A percentile compares a stretch with the other conserved stretches of the same genome.
Conservation (phyloP, 2,797 vertebrate species). For the Enteromius afrohamiltoni region DNA sequence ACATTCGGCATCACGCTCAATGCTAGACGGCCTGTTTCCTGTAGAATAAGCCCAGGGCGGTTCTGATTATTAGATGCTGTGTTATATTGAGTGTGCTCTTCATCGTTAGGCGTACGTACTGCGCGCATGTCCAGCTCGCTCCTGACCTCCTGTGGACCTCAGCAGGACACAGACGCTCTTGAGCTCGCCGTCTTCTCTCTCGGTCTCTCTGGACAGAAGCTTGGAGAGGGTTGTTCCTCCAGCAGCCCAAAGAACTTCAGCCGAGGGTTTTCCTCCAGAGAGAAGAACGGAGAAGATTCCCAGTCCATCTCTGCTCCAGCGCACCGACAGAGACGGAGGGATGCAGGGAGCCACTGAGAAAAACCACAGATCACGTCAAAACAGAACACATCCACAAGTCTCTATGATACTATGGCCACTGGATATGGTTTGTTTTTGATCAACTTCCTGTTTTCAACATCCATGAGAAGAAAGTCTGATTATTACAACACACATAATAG, state of each 20-base stretch:
- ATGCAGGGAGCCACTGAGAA: constrained; percentile 72
- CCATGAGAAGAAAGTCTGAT: neutral
- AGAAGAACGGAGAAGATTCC: constrained; percentile 77
- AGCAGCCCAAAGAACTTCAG: constrained; percentile 74
- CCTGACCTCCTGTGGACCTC: constrained; percentile 56
- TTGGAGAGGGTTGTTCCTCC: constrained; percentile 70
- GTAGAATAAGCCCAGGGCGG: constrained; percentile 10
- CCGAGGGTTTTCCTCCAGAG: constrained; percentile 72
- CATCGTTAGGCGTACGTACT: constrained; percentile 60
- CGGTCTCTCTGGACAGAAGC: constrained; percentile 73
- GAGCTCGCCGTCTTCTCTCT: constrained; percentile 73
- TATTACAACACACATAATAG: neutral
- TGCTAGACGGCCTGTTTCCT: constrained; percentile 66
- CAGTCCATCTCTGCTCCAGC: constrained; percentile 78
- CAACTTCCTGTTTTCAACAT: neutral
- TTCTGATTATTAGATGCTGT: neutral
- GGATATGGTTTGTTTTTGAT: neutral
- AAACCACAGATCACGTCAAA: neutral
- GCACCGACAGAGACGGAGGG: constrained; percentile 77
- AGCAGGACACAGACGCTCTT: constrained; percentile 77
- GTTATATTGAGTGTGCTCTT: neutral
- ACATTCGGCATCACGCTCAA: constrained; percentile 65
- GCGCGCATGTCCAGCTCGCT: constrained; percentile 62
- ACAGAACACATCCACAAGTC: neutral
- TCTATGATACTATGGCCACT: neutral